phyloP scores from a whole-genome alignment of 2,113 vertebrate species.

The Pontoporia blainvillei region DNA sequence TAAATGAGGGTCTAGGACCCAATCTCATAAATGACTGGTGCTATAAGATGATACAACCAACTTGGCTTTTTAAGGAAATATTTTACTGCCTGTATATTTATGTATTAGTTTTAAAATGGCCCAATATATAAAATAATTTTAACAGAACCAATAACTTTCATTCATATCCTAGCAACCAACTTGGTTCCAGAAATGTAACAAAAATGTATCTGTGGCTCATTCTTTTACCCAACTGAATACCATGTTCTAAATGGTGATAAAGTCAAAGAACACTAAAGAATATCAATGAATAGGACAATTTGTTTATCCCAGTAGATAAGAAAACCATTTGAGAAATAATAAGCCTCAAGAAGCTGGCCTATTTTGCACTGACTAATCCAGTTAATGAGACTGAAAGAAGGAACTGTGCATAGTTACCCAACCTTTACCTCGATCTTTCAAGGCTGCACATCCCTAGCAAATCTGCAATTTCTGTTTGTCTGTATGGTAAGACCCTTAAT shows the following conservation, averaged over 20 bases:
- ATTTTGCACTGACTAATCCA: neutral
- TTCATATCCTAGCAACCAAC: neutral
- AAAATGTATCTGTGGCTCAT: neutral
- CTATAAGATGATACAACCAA: neutral
- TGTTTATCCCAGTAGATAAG: neutral
- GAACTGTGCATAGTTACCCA: neutral
- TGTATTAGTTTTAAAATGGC: neutral
- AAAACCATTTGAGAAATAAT: neutral
- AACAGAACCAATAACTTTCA: neutral
- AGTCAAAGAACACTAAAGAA: neutral
- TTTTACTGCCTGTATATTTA: neutral
- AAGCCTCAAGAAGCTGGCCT: neutral
- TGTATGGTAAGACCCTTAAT: neutral
- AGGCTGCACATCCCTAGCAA: neutral
- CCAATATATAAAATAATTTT: neutral
- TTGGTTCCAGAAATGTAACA: neutral
- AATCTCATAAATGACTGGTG: neutral
- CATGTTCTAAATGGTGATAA: neutral
- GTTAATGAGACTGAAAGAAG: neutral
- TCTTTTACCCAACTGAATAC: neutral
- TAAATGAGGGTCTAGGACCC: neutral
- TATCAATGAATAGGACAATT: neutral
- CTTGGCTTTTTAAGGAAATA: neutral
- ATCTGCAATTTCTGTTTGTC: neutral
- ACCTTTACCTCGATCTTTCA: neutral